Base-by-base conservation (phyloP, 92 coral and sea anemone species). In the Galaxea fascicularis region DNA sequence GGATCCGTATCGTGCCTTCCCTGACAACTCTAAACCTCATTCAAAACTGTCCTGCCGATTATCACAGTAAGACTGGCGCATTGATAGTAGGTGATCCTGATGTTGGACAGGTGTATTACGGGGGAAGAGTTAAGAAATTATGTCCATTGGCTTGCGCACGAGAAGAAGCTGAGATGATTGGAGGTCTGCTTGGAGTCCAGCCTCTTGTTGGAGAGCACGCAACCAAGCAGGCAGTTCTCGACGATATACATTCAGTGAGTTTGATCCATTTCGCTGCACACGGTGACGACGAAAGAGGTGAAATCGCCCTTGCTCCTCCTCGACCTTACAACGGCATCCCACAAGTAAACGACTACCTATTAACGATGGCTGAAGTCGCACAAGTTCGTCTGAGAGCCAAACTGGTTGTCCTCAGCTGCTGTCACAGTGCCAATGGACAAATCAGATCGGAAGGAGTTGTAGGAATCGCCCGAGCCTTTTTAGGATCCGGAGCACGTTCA, bases 391-490 rank as follows among this genome's bases (percentile, higher is more conserved):
- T 84, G 53, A 45, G n/a, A 31, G 88, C 88, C 18, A 52, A 84
- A 31, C 29, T 84, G 83, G 88, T 84, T 1, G 88, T 84, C 27
- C 83, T 84, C 10, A 84, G 88, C 66, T 79, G 81, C n/a, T 84
- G 88, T 66, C 75, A 75, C 52, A 74, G 74, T 21, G 82, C 64
- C 17, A 22, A 67, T 13, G 88, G 88, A 16, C 20, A 22, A 16
- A 75, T 84, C 74, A 84, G 54, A 60, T 28, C 74, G 26, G 88
- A 84, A 15, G 88, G 88, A 21, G 88, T 84, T 22, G 28, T 84
- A 16, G 88, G 88, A 2, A 44, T 84, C 25, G 88, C 82, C 0
- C 66, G 88, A 25, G 81, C 88, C 35, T 76, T 84, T 45, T 63
- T 62, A 9, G 77, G 56, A 49, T 72, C 88, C 1, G 88, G 88